Conservation (phyloP, 2,888 invertebrate genomes). For the Saturnia japonica region DNA sequence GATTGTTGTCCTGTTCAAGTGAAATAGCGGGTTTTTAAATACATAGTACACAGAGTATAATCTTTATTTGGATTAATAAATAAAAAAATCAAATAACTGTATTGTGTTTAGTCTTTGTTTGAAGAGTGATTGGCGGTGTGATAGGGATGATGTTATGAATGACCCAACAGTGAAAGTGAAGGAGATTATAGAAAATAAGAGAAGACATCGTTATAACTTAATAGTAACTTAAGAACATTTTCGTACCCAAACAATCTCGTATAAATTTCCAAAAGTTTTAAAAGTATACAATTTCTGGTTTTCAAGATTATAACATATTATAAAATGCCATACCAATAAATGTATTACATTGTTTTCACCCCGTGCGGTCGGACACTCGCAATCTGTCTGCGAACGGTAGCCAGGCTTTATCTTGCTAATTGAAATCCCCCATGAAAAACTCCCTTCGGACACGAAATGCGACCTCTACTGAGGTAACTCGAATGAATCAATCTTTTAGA, state of each 20-base stretch:
- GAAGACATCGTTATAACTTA: neutral
- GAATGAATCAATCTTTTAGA: neutral
- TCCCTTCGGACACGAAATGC: constrained; percentile 3
- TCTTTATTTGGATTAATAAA: too few species aligned
- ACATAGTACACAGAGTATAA: too few species aligned
- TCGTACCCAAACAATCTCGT: too few species aligned
- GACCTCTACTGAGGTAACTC: neutral
- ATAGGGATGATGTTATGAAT: too few species aligned
- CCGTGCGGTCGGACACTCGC: neutral
- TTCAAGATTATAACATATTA: neutral
- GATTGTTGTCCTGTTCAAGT: too few species aligned
- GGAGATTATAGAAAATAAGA: too few species aligned
- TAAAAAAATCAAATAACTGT: too few species aligned
- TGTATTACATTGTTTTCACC: neutral
- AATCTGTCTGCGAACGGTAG: constrained; percentile 7
- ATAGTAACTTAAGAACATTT: neutral
- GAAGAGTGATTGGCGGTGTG: too few species aligned
- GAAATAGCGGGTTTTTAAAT: too few species aligned
- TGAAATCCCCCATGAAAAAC: constrained; percentile 7
- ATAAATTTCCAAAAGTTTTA: neutral
- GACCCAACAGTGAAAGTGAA: too few species aligned
- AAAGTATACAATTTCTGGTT: neutral
- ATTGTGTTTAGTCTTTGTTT: too few species aligned
- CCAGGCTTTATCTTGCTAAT: constrained; percentile 9
- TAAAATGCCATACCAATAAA: neutral